These are phyloP conservation scores for Hetaerina americana DNA, from an alignment of 1,140 invertebrate species.

Conservation along the genomic window DNA sequence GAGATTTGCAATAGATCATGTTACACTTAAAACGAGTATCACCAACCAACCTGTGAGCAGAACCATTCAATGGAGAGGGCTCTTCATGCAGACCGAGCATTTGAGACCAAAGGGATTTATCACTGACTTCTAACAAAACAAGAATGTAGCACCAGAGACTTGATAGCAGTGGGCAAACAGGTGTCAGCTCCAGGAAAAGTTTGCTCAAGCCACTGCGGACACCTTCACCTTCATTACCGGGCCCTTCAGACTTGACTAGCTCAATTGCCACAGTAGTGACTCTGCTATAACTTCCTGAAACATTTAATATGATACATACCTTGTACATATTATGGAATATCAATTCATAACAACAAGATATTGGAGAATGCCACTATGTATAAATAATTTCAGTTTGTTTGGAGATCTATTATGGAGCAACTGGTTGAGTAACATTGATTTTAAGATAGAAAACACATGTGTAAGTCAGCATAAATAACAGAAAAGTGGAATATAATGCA, in stretches of 20 bases:
- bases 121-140: conserved; percentile 48
- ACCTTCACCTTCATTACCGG: conserved; percentile 22
- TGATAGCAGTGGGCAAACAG: conserved; percentile 41
- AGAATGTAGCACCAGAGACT: conserved; percentile 59
- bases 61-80: background rate
- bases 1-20: background rate
- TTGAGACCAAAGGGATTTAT: conserved; percentile 45
- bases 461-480: too few relatives aligned
- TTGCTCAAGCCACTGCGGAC: conserved; percentile 36
- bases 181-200: conserved; percentile 37
- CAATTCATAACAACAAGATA: too few relatives aligned
- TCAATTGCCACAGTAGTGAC: conserved; percentile 43
- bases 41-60: background rate
- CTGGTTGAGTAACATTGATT: too few relatives aligned
- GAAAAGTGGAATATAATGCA: too few relatives aligned
- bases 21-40: too few relatives aligned
- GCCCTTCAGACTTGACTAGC: conserved; percentile 25
- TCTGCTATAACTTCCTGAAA: conserved; percentile 45
- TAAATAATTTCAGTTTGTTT: too few relatives aligned
- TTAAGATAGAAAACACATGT: too few relatives aligned
- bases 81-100: conserved; percentile 26
- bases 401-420: too few relatives aligned
- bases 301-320: too few relatives aligned
- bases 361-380: too few relatives aligned
- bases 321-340: too few relatives aligned